phyloP scores from a whole-genome alignment of 2,888 invertebrate genomes.

The Aromia moschata region DNA sequence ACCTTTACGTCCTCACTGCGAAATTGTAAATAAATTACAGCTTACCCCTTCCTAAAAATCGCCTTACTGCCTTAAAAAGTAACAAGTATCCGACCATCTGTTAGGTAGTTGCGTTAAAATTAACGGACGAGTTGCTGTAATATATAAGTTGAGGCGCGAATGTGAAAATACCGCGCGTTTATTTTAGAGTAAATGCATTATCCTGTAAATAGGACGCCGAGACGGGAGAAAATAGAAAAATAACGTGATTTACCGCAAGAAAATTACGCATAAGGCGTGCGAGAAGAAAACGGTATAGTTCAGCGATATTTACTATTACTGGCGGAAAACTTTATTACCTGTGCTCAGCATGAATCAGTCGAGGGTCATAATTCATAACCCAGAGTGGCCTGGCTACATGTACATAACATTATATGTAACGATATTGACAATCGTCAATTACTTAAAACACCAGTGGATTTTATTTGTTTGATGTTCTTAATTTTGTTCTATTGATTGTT shows the following conservation, averaged over 20 bases:
- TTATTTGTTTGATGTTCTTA: too few species aligned
- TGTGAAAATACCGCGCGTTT: slow-evolving; percentile 24
- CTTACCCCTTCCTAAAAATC: too few species aligned
- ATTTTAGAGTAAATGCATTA: slow-evolving; percentile 30
- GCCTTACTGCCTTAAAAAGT: slow-evolving; percentile 5
- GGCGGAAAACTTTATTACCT: slow-evolving; percentile 17
- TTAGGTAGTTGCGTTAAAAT: slow-evolving; percentile 4
- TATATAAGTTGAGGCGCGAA: slow-evolving; percentile 11
- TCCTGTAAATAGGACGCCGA: slow-evolving; percentile 37
- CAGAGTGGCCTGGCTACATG: too few species aligned
- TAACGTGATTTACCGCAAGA: slow-evolving; percentile 13
- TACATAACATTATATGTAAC: too few species aligned
- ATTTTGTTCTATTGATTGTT: too few species aligned
- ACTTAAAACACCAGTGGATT: too few species aligned
- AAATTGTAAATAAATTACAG: too few species aligned
- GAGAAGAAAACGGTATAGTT: slow-evolving; percentile 25
- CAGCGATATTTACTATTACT: slow-evolving; percentile 17
- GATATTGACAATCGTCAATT: too few species aligned
- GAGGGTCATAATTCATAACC: slow-evolving; percentile 18
- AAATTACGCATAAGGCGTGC: slow-evolving; percentile 18
- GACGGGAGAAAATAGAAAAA: slow-evolving; percentile 38
- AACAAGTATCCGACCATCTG: slow-evolving; percentile 15
- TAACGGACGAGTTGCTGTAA: slow-evolving; percentile 2
- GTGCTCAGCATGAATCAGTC: slow-evolving; percentile 20
- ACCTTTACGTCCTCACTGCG: too few species aligned